phyloP scores from a whole-genome alignment of 35 echinoderm and acorn worm genomes.

The Amphiura filiformis region DNA sequence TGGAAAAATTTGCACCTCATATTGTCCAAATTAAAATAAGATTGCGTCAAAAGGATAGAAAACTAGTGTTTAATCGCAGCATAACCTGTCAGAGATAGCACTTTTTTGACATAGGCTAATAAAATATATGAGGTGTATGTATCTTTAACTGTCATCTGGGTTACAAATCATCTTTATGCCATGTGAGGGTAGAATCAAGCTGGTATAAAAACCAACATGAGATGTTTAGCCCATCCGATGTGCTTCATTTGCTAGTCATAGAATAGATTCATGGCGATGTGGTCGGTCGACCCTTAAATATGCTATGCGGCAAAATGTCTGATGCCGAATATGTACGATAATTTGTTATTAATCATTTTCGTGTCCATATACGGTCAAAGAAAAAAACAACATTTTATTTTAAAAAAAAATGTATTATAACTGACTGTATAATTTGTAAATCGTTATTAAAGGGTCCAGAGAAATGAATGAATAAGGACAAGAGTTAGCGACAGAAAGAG shows the following conservation, averaged over 20 bases:
- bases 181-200: slow-evolving; percentile 18
- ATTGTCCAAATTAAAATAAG: slow-evolving; percentile 11
- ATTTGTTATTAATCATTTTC: no score
- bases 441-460: no score
- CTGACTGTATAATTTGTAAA: no score
- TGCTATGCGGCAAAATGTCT: no score
- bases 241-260: slow-evolving; percentile 54
- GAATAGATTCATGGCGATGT: neutral
- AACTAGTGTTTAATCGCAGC: no score
- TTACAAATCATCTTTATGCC: neutral
- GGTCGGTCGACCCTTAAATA: no score
- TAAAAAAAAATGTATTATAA: no score
- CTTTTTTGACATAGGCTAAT: neutral
- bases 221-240: slow-evolving; percentile 30
- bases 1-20: neutral
- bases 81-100: neutral
- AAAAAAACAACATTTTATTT: no score
- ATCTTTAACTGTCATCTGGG: slow-evolving; percentile 11
- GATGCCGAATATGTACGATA: no score
- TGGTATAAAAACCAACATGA: slow-evolving; percentile 31
- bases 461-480: no score
- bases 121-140: neutral
- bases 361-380: no score
- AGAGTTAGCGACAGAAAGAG: no score
- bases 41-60: neutral